Evolutionary conservation across 2,113 vertebrate species (phyloP).

Genomic region (Nycticryphes semicollaris): DNA sequence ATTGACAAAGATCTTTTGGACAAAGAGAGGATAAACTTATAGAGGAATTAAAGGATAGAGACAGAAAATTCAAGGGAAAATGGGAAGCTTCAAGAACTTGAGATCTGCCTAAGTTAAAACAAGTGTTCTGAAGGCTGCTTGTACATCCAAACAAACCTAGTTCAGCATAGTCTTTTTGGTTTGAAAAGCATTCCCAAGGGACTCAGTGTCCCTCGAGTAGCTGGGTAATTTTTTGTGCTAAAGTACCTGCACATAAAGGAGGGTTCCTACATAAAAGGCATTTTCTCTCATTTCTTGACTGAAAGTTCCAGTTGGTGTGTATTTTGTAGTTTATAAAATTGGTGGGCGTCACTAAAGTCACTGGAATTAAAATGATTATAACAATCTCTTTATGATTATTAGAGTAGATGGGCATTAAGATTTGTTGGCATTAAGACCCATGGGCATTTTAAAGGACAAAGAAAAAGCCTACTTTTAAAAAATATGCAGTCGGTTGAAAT

Average conservation of each 20-base stretch:
- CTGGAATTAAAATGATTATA: background rate
- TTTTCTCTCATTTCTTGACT: background rate
- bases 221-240: background rate
- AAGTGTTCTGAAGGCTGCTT: background rate
- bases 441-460: background rate
- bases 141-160: background rate
- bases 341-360: background rate
- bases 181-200: background rate
- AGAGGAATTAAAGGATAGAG: background rate
- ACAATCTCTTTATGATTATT: background rate
- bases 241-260: background rate
- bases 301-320: background rate
- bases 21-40: background rate
- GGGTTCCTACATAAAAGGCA: background rate
- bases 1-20: background rate
- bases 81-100: background rate
- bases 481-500: background rate
- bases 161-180: background rate
- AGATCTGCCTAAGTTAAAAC: background rate
- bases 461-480: background rate
- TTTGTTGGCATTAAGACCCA: background rate
- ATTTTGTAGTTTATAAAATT: background rate
- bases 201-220: background rate
- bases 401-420: background rate
- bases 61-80: background rate